Evolutionary conservation across 2,113 vertebrate genomes (phyloP).

Genomic region (Prinia subflava): DNA sequence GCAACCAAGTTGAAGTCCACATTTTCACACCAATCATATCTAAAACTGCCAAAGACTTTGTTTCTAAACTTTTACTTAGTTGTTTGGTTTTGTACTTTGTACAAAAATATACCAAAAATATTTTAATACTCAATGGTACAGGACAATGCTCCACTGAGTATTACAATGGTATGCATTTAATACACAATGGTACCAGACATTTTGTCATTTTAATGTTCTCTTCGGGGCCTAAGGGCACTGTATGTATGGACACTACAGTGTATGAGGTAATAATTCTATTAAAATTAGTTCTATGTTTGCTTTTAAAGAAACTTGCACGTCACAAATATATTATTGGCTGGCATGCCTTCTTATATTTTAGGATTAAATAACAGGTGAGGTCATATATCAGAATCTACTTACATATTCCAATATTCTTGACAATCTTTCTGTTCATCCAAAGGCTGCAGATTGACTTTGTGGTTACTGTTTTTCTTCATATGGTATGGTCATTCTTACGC

Average conservation of each 20-base stretch:
- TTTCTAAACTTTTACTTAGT: background rate
- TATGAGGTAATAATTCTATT: background rate
- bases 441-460: background rate
- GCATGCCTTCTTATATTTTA: background rate
- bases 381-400: background rate
- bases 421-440: background rate
- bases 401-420: background rate
- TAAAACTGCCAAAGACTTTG: background rate
- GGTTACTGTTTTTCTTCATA: background rate
- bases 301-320: background rate
- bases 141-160: background rate
- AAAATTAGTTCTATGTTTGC: background rate
- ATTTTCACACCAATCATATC: background rate
- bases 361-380: background rate
- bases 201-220: background rate
- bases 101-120: background rate
- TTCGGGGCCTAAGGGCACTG: background rate
- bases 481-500: background rate
- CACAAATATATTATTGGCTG: background rate
- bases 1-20: rapidly evolving
- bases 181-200: background rate
- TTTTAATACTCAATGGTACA: background rate
- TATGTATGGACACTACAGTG: background rate
- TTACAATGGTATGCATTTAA: background rate
- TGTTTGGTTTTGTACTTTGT: background rate